These are phyloP conservation scores for Caenorhabditis imperialis DNA, from an alignment of 2,888 invertebrate species.

Conservation along the genomic window DNA sequence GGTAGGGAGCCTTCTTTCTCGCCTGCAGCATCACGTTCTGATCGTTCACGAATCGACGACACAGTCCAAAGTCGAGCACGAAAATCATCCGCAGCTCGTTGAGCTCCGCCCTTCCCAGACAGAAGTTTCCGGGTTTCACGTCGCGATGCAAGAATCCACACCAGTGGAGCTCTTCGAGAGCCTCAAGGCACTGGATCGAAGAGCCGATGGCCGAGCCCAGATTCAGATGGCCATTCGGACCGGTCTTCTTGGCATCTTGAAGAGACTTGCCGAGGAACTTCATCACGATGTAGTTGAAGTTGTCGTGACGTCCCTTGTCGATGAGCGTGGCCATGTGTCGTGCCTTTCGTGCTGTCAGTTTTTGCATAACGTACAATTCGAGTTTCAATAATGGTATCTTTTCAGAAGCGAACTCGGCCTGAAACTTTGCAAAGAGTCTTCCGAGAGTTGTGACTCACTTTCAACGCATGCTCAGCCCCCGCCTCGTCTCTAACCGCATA, in stretches of 20 bases:
- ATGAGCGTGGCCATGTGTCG: constrained; percentile 66
- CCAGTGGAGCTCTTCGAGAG: constrained; percentile 73
- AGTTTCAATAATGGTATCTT: constrained; percentile 63
- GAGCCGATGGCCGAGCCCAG: constrained; percentile 71
- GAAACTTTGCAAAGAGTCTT: too few relatives aligned
- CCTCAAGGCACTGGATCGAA: constrained; percentile 72
- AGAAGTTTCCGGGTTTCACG: constrained; percentile 71
- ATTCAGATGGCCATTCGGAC: constrained; percentile 58
- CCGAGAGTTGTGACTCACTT: constrained; percentile 35
- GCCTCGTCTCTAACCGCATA: constrained; percentile 56
- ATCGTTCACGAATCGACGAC: constrained; percentile 61
- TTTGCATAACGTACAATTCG: constrained; percentile 69
- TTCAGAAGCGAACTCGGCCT: too few relatives aligned
- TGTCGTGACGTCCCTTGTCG: constrained; percentile 59
- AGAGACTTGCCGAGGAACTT: constrained; percentile 65
- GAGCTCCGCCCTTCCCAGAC: constrained; percentile 68
- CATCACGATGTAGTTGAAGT: constrained; percentile 72
- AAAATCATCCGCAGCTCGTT: constrained; percentile 70
- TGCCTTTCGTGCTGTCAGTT: constrained; percentile 54
- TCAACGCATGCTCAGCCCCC: constrained; percentile 64
- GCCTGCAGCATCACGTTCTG: constrained; percentile 68
- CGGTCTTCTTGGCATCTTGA: constrained; percentile 63
- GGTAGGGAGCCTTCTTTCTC: constrained; percentile 65
- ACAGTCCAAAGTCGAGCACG: constrained; percentile 74
- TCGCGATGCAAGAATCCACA: constrained; percentile 63